phyloP scores from a whole-genome alignment of 2,113 vertebrate genomes.

The Agapornis roseicollis region DNA sequence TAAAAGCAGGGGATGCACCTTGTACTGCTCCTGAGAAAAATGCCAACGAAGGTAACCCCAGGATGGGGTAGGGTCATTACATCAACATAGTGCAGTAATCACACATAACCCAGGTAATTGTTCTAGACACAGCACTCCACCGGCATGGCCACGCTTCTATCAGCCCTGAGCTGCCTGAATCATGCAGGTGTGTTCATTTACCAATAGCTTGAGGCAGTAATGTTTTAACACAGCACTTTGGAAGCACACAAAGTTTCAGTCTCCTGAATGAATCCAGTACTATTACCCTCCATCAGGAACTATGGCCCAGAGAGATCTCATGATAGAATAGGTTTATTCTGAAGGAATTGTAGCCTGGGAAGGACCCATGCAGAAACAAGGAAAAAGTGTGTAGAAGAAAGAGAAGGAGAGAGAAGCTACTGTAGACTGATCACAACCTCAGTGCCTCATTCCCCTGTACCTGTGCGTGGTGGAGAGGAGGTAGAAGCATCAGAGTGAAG shows the following conservation, averaged over 20 bases:
- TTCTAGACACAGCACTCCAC: background rate
- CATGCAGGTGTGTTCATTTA: background rate
- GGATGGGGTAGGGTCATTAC: background rate
- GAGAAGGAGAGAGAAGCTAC: background rate
- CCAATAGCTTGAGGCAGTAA: background rate
- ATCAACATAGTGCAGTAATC: background rate
- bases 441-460: background rate
- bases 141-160: background rate
- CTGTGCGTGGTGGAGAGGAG: background rate
- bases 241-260: background rate
- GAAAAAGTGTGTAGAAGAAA: background rate
- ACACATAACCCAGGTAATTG: background rate
- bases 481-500: background rate
- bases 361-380: background rate
- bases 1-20: background rate
- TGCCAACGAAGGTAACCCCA: background rate
- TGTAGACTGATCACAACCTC: background rate
- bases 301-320: background rate
- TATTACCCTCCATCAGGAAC: background rate
- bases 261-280: background rate
- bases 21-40: background rate
- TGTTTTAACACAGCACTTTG: background rate
- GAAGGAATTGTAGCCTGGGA: background rate
- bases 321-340: background rate
- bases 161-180: background rate